Evolutionary conservation across 1,140 invertebrate species (phyloP).

Genomic region (Drosophila kohkoa): DNA sequence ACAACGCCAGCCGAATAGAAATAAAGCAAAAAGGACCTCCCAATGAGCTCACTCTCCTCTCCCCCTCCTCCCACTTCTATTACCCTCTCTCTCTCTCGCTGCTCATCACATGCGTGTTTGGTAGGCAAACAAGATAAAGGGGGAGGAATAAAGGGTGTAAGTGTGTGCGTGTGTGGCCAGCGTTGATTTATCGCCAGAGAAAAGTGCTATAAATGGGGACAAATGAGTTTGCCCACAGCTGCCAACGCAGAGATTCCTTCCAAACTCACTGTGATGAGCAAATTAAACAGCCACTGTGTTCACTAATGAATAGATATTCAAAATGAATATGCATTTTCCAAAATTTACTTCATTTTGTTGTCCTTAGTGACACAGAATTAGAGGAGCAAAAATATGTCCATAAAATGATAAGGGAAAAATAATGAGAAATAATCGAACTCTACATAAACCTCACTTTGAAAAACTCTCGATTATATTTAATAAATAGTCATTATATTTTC

Average conservation of each 20-base stretch:
- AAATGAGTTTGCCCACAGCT: conserved; percentile 1
- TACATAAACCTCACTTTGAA: no score
- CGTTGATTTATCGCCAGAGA: conserved; percentile 17
- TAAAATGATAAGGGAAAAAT: no score
- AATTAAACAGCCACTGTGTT: neutral
- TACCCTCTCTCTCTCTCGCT: neutral
- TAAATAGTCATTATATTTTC: no score
- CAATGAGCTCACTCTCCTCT: neutral
- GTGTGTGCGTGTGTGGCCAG: neutral
- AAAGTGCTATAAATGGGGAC: conserved; percentile 25
- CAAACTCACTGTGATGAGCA: neutral
- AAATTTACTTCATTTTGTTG: no score
- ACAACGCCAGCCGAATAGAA: conserved; percentile 69
- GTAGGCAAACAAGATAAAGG: neutral
- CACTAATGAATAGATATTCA: no score
- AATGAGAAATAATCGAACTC: no score
- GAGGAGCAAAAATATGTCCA: no score
- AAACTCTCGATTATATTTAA: no score
- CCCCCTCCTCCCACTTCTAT: no score
- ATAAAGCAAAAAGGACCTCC: conserved; percentile 57
- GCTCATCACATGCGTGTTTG: neutral
- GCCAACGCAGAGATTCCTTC: neutral
- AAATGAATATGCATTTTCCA: no score
- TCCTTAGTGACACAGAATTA: no score
- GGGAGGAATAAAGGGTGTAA: neutral